Base-by-base conservation (phyloP, 2,113 vertebrate genomes). In the Ranitomeya imitator region DNA sequence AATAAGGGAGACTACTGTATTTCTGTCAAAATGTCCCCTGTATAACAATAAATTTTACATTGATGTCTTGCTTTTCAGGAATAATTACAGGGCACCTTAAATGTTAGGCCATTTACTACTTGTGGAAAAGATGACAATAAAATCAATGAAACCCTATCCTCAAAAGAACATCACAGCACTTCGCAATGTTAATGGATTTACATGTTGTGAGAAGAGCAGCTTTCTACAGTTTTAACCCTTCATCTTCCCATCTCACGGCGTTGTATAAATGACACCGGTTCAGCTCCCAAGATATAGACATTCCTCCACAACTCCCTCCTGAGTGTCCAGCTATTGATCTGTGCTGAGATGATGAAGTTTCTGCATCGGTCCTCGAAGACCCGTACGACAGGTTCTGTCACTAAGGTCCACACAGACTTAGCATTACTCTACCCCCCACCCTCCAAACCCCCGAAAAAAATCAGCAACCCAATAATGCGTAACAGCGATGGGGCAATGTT, bases 1-100 rank as follows among this genome's bases (percentile, higher is more conserved):
- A 90, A 91, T 90, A 91, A 89, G 90, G 90, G 90, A 90, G 91
- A 91, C 91, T 89, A 90, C 91, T 90, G 87, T 89, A 85, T 92
- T 93, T 90, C 90, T 94, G 93, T 93, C 93, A 94, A 93, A 93
- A 93, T 89, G 90, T 90, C 90, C 88, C 90, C 54, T 89, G 89
- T 83, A 88, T 90, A 93, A 92, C 92, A 92, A 92, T 93, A 95
- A 95, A 95, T 92, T 95, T 95, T 93, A 93, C 92, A 93, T 91
- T 94, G 94, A 94, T 94, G 93, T 94, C 94, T 96, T 96, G 94
- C 93, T 95, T 96, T 95, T 95, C 88, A 52, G 92, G 93, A 95
- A 95, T 94, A 95, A 95, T 94, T 94, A 94, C 93, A 92, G 89
- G 69, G 88, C 90, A 93, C 91, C 93, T 94, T 92, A 94, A 95